phyloP scores from a whole-genome alignment of 2,888 invertebrate species.

The Tinea semifulvella region DNA sequence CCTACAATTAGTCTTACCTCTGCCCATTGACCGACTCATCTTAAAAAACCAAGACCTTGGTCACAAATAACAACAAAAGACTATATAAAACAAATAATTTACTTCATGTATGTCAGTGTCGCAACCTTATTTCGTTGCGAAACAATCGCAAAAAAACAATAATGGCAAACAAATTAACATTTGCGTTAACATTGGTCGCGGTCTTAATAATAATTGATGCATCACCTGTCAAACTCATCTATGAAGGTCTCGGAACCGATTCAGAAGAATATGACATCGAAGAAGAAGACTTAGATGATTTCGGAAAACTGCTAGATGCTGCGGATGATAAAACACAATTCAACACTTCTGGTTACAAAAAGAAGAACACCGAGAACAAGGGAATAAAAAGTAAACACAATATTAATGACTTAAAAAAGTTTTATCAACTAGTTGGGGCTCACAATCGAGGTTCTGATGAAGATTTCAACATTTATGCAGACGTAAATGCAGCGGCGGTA shows the following conservation, averaged over 20 bases:
- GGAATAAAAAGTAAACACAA: conserved; percentile 35
- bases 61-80: conserved; percentile 34
- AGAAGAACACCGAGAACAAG: conserved; percentile 33
- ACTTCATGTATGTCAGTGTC: conserved; percentile 62
- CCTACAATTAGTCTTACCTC: conserved; percentile 30
- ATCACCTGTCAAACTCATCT: conserved; percentile 26
- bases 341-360: conserved; percentile 32
- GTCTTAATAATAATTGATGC: conserved; percentile 34
- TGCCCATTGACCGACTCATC: conserved; percentile 27
- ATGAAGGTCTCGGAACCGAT: conserved; percentile 39
- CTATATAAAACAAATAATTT: conserved; percentile 45
- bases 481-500: conserved; percentile 42
- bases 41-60: conserved; percentile 44
- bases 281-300: conserved; percentile 41
- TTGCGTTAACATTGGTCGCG: conserved; percentile 35
- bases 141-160: conserved; percentile 38
- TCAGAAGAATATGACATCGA: conserved; percentile 37
- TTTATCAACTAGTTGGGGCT: conserved; percentile 34
- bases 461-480: conserved; percentile 45
- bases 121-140: conserved; percentile 54
- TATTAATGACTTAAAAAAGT: conserved; percentile 38
- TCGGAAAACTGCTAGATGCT: conserved; percentile 33
- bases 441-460: conserved; percentile 40
- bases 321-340: conserved; percentile 20
- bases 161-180: conserved; percentile 42